Percentiles rank a stretch among this genome's conserved stretches.
phyloP scores from a whole-genome alignment of 1,140 invertebrate genomes.

The Charaxes varanes region DNA sequence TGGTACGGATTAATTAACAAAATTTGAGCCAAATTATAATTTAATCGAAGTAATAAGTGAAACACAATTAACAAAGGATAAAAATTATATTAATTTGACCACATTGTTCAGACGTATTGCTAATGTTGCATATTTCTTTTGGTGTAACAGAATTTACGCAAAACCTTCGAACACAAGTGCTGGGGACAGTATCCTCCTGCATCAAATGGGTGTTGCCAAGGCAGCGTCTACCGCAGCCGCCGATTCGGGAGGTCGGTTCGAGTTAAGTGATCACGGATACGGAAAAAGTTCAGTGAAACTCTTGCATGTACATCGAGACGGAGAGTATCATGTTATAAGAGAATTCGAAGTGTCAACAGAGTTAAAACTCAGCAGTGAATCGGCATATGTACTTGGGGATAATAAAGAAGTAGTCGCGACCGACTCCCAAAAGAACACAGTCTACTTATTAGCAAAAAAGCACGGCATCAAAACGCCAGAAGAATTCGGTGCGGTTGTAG shows the following conservation, averaged over 20 bases:
- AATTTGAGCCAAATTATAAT: too few relatives aligned
- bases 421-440: slow-evolving; percentile 88
- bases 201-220: slow-evolving; percentile 11
- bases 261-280: slow-evolving; percentile 80
- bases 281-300: slow-evolving; percentile 85
- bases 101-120: too few relatives aligned
- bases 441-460: slow-evolving; percentile 86
- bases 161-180: slow-evolving; percentile 58
- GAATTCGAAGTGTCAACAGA: slow-evolving; percentile 84
- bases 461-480: slow-evolving; percentile 83
- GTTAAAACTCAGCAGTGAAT: slow-evolving; percentile 79
- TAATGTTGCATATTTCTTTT: slow-evolving; percentile 10
- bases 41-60: too few relatives aligned
- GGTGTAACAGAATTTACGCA: slow-evolving; percentile 62
- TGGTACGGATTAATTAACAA: too few relatives aligned
- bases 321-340: slow-evolving; percentile 78
- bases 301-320: slow-evolving; percentile 79
- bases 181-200: slow-evolving; percentile 26
- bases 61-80: too few relatives aligned
- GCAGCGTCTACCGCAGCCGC: slow-evolving; percentile 45
- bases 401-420: slow-evolving; percentile 86
- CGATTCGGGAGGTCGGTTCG: slow-evolving; percentile 69
- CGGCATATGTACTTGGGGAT: slow-evolving; percentile 77
- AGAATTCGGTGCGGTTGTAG: slow-evolving; percentile 81
- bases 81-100: too few relatives aligned